Evolutionary conservation across 1,140 invertebrate genomes (phyloP), one percentile per base, ranked within the genome.

Genomic region (Macrosteles quadrilineatus): DNA sequence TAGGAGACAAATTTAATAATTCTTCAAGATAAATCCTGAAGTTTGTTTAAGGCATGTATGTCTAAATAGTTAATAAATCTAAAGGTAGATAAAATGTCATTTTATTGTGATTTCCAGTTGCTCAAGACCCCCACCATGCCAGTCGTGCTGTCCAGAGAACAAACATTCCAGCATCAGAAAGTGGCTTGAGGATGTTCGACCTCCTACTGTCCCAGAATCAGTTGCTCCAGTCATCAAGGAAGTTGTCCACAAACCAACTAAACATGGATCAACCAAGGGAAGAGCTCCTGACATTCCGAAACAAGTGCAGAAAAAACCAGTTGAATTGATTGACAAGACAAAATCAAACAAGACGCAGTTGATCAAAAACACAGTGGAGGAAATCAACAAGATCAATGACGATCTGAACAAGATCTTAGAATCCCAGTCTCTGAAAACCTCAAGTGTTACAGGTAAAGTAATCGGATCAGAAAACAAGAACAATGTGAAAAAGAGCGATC

Each of bases 131-230:
- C 32, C 32, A 36, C 32, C 32, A 14, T 87, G 85, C 73, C 77
- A 82, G 4, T 83, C 79, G 57, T 86, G 85, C 73, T 76, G 81
- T 12, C 82, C 87, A 2, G 90, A 92, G 71, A 84, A 80, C 75
- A 90, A 91, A 76, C 85, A 89, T 75, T 83, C 83, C 70, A 89
- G 85, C 75, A 91, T 93, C 4, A 81, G 89, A 69, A 89, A 91
- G 76, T 92, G 91, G 91, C 76, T 93, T 25, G 90, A 92, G 77
- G 88, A 91, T 76, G 79, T 80, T 53, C 71, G 30, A 50, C 62
- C 9, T 59, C 55, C 55, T 27, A 9, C 55, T 6, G 14, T 59
- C 2, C 23, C 25, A 2, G 55, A 59, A 29, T 23, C 55, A 6
- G 9, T 23, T 2, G 23, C 23, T 14, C 55, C 55, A 25, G 55